Evolutionary conservation across 2,888 invertebrate species (phyloP), one percentile per base, ranked within the genome.

Genomic region (Steinernema hermaphroditum): DNA sequence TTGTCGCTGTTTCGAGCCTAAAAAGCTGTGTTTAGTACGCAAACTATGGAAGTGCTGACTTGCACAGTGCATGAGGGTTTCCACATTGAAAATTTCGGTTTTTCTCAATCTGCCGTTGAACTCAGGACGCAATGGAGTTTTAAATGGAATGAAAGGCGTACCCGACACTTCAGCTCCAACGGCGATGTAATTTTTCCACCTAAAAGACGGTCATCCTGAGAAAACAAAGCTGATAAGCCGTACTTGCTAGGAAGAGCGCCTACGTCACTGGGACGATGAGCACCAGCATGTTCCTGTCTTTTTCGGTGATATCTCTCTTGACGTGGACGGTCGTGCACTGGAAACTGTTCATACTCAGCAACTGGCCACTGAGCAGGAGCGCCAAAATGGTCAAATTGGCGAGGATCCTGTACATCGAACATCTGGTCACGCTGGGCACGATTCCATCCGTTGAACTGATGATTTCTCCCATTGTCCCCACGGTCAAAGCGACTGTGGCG

Each of bases 121-220:
- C 32, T 78, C 79, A 22, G 68, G 69, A 12, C 43, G 27, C 72
- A 91, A 86, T 2, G 93, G 93, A 34, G 92, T 92, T 88, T 93
- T 93, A 87, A 92, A 92, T 75, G 92, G 90, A 80, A 93, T 88
- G 78, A 93, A 90, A 78, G 90, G 90, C 2, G 92, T 92, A 19
- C 91, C 91, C 74, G 90, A 88, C 70, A 93, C 91, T 22, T 90
- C 89, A 68, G 89, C 87, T 29, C 92, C 92, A 83, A 90, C 72
- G 0, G 79, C 71, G 29, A 76, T 76, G 78, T 88, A 88, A 9
- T 80, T 78, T 37, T 81, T 81, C 88, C 88, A 88, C 77, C 88
- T 88, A 78, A 75, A 87, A 8, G 14, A 24, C 12, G 14, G 27
- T 54, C 2, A 24, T 19, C n/a, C n/a, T n/a, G n/a, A n/a, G n/a